Evolutionary conservation across 2,888 invertebrate genomes (phyloP).

Genomic region (Drosophila mulleri): DNA sequence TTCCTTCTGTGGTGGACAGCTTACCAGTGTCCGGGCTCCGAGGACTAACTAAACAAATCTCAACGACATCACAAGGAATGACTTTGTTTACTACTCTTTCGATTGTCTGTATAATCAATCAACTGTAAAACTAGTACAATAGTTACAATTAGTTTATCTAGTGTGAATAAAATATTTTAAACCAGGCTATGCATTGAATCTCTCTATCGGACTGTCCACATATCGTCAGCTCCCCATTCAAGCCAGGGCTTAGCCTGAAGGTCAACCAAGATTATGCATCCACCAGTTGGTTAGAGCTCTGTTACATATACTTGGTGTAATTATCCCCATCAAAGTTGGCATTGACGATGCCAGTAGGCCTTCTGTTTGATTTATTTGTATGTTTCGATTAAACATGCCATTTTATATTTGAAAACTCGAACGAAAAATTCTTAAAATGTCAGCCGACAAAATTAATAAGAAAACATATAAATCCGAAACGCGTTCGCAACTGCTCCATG

Average conservation of each 20-base stretch:
- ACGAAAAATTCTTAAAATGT: conserved; percentile 12
- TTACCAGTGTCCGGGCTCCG: conserved; percentile 34
- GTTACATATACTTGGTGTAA: neutral
- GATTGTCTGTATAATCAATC: neutral
- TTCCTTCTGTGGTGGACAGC: conserved; percentile 54
- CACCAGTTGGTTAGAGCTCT: neutral
- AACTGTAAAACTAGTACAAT: neutral
- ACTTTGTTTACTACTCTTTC: neutral
- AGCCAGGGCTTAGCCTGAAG: too few relatives aligned
- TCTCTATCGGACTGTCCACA: too few relatives aligned
- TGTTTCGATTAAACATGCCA: neutral
- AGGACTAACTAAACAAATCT: neutral
- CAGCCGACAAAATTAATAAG: conserved; percentile 21
- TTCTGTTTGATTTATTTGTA: neutral
- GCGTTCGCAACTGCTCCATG: neutral
- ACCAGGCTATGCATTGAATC: too few relatives aligned
- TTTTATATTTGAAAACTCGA: neutral
- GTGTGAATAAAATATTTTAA: too few relatives aligned
- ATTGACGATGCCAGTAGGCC: neutral
- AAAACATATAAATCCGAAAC: neutral
- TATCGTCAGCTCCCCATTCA: too few relatives aligned
- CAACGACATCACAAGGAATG: neutral
- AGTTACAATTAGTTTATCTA: neutral
- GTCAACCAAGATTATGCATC: too few relatives aligned
- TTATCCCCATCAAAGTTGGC: conserved; percentile 12